These are phyloP conservation scores for Falco biarmicus DNA, from an alignment of 2,797 vertebrate species.

Conservation along the genomic window DNA sequence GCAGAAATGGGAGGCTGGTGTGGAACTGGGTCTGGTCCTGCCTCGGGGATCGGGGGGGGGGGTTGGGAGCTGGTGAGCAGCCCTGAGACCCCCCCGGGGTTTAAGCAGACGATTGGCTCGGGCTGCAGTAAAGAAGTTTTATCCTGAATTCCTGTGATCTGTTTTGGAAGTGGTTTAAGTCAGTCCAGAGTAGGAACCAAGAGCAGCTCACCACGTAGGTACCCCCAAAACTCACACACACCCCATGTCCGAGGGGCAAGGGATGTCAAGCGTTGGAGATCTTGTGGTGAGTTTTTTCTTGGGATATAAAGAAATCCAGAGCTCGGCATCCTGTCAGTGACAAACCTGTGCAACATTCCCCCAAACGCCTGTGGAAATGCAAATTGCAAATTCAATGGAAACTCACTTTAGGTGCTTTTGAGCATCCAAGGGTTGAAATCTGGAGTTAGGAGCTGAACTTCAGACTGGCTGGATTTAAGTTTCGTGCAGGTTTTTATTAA, in stretches of 20 bases:
- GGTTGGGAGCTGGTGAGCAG: rapidly evolving
- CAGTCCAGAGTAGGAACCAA: background rate
- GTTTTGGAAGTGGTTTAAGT: background rate
- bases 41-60: no score
- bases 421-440: background rate
- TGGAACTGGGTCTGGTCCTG: rapidly evolving
- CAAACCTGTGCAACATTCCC: rapidly evolving
- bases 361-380: background rate
- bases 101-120: background rate
- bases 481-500: background rate
- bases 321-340: background rate
- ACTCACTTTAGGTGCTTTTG: background rate
- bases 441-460: background rate
- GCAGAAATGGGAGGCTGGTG: rapidly evolving
- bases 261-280: rapidly evolving
- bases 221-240: background rate
- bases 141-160: background rate
- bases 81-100: background rate
- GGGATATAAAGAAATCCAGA: background rate
- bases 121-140: background rate
- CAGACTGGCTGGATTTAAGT: background rate
- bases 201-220: background rate
- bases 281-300: background rate
- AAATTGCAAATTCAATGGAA: background rate
- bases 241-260: rapidly evolving